phyloP scores from a whole-genome alignment of 1,140 invertebrate genomes.

The Spodoptera litura region DNA sequence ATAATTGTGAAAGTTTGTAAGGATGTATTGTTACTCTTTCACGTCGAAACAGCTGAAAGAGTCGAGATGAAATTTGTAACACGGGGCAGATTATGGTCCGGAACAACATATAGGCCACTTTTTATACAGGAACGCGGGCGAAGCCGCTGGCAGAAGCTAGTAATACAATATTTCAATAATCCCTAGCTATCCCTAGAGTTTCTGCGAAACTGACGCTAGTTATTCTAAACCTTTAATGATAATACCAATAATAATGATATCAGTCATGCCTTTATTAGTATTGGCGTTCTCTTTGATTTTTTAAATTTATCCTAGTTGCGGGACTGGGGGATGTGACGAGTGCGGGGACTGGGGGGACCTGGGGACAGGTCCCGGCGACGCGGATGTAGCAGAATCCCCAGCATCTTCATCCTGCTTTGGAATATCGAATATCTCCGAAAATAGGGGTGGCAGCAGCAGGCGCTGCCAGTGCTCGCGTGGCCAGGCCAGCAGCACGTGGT shows the following conservation, averaged over 20 bases:
- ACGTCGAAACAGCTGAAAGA: too few species aligned
- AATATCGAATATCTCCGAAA: constrained; percentile 99
- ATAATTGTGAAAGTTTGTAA: too few species aligned
- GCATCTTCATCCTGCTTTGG: constrained; percentile 87
- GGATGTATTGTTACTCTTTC: too few species aligned
- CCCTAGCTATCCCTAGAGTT: constrained; percentile 7
- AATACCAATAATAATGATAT: not conserved
- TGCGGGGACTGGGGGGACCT: constrained; percentile 1
- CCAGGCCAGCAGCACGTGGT: constrained; percentile 95
- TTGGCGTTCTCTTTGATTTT: not conserved
- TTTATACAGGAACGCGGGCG: too few species aligned
- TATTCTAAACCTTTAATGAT: constrained; percentile 5
- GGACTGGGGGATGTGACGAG: not conserved
- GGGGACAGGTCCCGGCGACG: not conserved
- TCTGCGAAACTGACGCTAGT: constrained; percentile 4
- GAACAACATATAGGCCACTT: too few species aligned
- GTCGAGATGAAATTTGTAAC: too few species aligned
- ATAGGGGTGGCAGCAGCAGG: constrained; percentile 95
- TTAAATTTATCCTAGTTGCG: not conserved
- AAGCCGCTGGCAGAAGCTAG: too few species aligned
- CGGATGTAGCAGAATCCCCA: constrained; percentile 27
- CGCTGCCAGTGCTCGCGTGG: constrained; percentile 95
- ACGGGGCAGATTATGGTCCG: too few species aligned
- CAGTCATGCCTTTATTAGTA: constrained; percentile 5
- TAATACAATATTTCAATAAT: not conserved